Base-by-base conservation (phyloP, 2,797 vertebrate species). In the Urosaurus nigricauda region DNA sequence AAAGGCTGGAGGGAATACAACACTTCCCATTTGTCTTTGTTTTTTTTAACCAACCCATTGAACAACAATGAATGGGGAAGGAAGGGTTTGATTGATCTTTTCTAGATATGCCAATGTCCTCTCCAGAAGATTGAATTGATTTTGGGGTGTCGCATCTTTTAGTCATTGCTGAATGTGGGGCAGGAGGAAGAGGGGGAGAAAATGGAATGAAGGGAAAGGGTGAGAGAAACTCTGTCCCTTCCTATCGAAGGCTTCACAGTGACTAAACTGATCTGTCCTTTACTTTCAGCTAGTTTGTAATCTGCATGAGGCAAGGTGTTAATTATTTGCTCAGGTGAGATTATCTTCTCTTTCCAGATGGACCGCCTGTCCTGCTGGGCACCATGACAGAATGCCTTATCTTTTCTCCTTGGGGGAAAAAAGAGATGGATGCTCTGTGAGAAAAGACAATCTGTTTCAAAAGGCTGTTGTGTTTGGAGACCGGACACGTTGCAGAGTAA, bases 291-390 rank as follows among this genome's bases (percentile, higher is more conserved):
- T 85, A 78, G 16, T 29, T 73, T 53, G 73, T 71, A 51, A 51
- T 75, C 29, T 86, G 53, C 53, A 83, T 47, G 68, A 53, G 35
- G 32, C 29, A 80, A 65, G 9, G 71, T 78, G 37, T 85, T 56
- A 63, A 14, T 84, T 2, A 43, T 11, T 74, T 89, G 77, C 73
- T 91, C 40, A 73, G 90, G 65, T 81, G 77, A 80, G n/a, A 1
- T 68, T 16, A 63, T 53, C 51, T 89, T 85, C 70, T 70, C 16
- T 87, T 94, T 68, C 35, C 85, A 88, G 82, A 68, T 80, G 78
- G 80, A 40, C 90, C 74, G 85, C 63, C 90, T 91, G 87, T 90
- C 74, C 29, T 70, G 0, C 43, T 79, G 85, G 32, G 58, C 70
- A 84, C 75, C n/a, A 60, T 75, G 51, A 77, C 19, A 65, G 29